Conservation (phyloP, 2,113 vertebrate species). For the Tyto alba region DNA sequence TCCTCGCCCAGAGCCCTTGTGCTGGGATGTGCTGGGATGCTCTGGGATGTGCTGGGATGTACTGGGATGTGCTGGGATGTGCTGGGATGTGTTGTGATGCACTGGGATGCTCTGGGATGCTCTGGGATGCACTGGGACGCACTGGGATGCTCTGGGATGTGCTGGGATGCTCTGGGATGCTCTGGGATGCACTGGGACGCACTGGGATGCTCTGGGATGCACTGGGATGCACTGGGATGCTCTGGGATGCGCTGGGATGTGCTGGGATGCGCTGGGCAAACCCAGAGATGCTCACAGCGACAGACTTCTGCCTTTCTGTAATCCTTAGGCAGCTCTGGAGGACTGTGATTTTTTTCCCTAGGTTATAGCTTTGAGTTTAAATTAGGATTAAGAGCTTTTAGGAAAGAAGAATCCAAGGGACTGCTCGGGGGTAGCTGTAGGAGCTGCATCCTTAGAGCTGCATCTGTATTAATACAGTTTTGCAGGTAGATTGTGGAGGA, state of each 20-base stretch:
- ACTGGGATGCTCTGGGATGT: no score
- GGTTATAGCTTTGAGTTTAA: neutral
- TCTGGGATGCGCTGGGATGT: neutral
- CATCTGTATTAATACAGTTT: accelerated
- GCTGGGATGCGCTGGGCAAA: neutral
- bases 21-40: neutral
- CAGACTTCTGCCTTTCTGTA: neutral
- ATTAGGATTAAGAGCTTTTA: neutral
- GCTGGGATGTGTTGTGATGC: no score
- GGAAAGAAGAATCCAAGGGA: neutral
- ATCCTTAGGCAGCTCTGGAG: neutral
- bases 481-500: accelerated
- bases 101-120: no score
- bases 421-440: neutral
- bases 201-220: no score
- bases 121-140: no score
- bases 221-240: no score
- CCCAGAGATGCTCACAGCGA: neutral
- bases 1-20: neutral
- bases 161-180: no score
- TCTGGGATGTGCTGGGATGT: no score
- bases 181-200: neutral
- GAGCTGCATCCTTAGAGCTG: neutral
- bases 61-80: no score
- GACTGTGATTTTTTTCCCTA: accelerated